Evolutionary conservation across 2,113 vertebrate genomes (phyloP).

Genomic region (Crotalus horridus): DNA sequence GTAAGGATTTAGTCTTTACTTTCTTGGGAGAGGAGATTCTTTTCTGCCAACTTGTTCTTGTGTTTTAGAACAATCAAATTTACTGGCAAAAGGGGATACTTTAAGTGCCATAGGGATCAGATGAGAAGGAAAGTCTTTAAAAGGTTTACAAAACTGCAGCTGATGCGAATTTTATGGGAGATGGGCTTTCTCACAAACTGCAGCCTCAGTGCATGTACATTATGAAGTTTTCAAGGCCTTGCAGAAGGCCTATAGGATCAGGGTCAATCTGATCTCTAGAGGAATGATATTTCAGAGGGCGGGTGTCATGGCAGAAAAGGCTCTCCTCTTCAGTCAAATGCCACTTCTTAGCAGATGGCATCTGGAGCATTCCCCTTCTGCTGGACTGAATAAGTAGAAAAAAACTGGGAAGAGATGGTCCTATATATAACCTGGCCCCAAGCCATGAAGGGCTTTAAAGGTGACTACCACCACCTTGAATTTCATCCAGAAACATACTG

Average conservation of each 20-base stretch:
- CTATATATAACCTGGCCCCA: background rate
- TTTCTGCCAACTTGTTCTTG: background rate
- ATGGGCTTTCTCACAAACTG: background rate
- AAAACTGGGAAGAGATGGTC: background rate
- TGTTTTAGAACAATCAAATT: background rate
- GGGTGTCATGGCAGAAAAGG: background rate
- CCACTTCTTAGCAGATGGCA: background rate
- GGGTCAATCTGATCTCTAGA: background rate
- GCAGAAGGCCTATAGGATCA: background rate
- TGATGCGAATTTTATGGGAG: background rate
- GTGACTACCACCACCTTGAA: background rate
- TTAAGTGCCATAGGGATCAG: background rate
- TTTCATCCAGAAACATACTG: background rate
- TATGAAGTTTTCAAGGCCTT: background rate
- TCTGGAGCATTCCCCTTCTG: background rate
- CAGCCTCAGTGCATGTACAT: background rate
- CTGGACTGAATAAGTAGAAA: background rate
- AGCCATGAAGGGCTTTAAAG: background rate
- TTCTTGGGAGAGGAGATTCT: background rate
- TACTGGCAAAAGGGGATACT: background rate
- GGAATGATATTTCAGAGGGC: background rate
- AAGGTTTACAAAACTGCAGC: background rate
- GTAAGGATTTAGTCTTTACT: background rate
- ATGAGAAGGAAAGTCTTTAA: background rate
- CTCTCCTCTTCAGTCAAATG: background rate